Evolutionary conservation across 2,113 vertebrate species (phyloP).

Genomic region (Coturnix japonica): DNA sequence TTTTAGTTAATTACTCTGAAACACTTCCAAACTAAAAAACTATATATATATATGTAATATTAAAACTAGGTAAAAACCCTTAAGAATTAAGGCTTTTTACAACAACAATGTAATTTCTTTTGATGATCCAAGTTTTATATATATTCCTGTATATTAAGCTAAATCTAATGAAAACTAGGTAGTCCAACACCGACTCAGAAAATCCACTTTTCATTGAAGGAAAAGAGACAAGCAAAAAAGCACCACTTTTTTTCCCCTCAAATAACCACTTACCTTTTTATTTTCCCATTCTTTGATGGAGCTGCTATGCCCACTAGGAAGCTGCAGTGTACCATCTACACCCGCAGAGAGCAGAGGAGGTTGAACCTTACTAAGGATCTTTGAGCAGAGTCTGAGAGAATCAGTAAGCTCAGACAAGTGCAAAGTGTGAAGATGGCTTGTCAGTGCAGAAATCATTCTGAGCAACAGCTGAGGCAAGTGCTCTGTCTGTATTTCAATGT

Average conservation of each 20-base stretch:
- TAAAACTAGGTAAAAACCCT: not conserved
- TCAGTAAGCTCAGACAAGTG: constrained; percentile 91
- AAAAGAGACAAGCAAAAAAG: not conserved
- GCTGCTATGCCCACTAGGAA: constrained; percentile 76
- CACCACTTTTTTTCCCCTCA: not conserved
- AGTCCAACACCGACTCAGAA: not conserved
- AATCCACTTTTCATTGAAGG: not conserved
- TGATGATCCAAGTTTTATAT: not conserved
- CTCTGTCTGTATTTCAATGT: constrained; percentile 99
- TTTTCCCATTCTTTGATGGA: constrained; percentile 84
- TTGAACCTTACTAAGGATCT: constrained; percentile 98
- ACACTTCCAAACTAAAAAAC: not conserved
- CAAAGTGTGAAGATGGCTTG: constrained; percentile 88
- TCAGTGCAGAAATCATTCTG: constrained; percentile 94
- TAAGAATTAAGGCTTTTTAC: not conserved
- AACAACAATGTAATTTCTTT: not conserved
- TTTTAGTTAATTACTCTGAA: not conserved
- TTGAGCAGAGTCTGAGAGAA: constrained; percentile 95
- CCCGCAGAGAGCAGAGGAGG: constrained; percentile 90
- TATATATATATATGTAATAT: not conserved
- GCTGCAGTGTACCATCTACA: constrained; percentile 73
- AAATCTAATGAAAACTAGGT: not conserved
- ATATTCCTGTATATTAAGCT: not conserved
- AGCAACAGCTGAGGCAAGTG: constrained; percentile 95
- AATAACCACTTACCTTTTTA: constrained; percentile 80